Evolutionary conservation across 2,113 vertebrate species (phyloP).

Genomic region (Percopsis transmontana): DNA sequence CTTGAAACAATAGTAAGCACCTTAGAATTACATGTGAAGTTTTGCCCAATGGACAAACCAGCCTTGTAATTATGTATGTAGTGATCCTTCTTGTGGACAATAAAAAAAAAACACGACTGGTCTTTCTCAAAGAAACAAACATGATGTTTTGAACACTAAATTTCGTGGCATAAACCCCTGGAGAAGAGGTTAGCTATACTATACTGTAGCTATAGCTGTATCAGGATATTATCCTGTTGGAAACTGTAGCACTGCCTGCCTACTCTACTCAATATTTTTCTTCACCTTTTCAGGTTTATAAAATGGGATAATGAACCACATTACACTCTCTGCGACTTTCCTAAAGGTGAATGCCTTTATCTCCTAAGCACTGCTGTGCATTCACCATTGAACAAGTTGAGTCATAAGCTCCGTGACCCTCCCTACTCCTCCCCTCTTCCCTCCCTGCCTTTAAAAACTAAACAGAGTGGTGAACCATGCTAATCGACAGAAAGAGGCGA

Average conservation of each 20-base stretch:
- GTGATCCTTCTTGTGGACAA: neutral
- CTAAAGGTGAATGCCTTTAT: constrained; percentile 55
- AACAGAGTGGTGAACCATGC: constrained; percentile 59
- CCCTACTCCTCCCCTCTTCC: constrained; percentile 52
- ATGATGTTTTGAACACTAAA: neutral
- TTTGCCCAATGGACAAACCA: too few relatives aligned
- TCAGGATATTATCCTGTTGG: neutral
- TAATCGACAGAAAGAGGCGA: constrained; percentile 77
- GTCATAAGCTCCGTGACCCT: constrained; percentile 63
- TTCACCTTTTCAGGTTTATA: constrained; percentile 22
- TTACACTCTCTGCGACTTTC: constrained; percentile 37
- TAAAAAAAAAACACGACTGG: neutral
- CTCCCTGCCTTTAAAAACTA: constrained; percentile 58
- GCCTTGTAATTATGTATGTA: too few relatives aligned
- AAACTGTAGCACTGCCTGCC: neutral
- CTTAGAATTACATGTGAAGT: too few relatives aligned
- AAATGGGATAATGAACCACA: constrained; percentile 32
- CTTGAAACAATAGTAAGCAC: too few relatives aligned
- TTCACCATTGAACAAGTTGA: constrained; percentile 50
- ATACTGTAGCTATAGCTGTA: neutral
- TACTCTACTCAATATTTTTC: neutral
- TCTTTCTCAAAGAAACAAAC: neutral
- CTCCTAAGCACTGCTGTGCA: constrained; percentile 43
- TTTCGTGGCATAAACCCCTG: too few relatives aligned
- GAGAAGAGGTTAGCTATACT: too few relatives aligned